Conservation (phyloP, 1,140 invertebrate species). For the Drosophila auraria region DNA sequence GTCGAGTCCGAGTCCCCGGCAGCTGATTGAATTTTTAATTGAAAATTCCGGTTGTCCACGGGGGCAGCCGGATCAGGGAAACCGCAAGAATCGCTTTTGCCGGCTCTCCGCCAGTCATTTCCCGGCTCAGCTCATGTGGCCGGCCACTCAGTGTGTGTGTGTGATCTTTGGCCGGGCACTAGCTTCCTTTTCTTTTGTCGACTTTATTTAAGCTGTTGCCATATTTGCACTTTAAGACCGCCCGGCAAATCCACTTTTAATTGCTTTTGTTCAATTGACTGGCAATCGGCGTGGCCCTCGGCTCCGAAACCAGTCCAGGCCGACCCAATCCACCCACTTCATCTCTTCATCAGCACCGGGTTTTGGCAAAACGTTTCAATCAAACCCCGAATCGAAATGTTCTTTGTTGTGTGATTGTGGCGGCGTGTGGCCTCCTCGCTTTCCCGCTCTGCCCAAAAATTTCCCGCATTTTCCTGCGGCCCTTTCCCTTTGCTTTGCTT, state of each 20-base stretch:
- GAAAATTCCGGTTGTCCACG: conserved; percentile 75
- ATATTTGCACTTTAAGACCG: conserved; percentile 77
- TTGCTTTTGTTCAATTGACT: conserved; percentile 85
- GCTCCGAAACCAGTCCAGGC: background rate
- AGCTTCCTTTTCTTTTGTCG: conserved; percentile 37
- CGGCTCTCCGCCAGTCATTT: conserved; percentile 15
- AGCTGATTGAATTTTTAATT: conserved; percentile 82
- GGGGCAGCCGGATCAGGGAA: conserved; percentile 23
- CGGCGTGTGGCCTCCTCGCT: conserved; percentile 9
- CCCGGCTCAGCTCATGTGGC: conserved; percentile 17
- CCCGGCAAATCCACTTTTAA: conserved; percentile 81
- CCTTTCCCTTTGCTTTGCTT: conserved; percentile 31
- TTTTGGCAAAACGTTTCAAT: conserved; percentile 56
- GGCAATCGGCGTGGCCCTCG: conserved; percentile 56
- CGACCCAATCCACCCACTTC: conserved; percentile 14
- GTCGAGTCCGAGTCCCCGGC: conserved; percentile 27
- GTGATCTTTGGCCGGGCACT: conserved; percentile 15
- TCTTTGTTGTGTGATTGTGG: conserved; percentile 61
- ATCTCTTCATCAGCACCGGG: conserved; percentile 37
- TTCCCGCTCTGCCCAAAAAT: background rate
- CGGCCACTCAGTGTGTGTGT: conserved; percentile 10
- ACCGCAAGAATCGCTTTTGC: conserved; percentile 69
- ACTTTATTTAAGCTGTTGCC: conserved; percentile 78
- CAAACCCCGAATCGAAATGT: conserved; percentile 41
- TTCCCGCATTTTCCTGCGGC: conserved; percentile 10